A percentile compares a stretch with the other conserved stretches of the same genome.
phyloP scores from a whole-genome alignment of 2,888 invertebrate species.

The Lapara coniferarum region DNA sequence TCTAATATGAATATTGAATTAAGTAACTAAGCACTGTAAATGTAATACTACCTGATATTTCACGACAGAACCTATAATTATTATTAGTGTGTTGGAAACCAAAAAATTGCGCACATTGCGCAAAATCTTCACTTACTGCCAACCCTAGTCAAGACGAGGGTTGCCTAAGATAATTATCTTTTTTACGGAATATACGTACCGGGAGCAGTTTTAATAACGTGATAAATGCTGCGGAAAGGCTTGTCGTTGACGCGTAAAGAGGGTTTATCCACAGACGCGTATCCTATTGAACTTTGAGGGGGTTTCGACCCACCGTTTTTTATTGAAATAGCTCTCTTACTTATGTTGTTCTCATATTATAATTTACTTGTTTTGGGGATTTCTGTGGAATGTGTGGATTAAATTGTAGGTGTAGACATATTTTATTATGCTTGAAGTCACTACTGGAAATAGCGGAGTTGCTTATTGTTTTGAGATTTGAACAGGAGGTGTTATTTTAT shows the following conservation, averaged over 20 bases:
- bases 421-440: no score
- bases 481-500: neutral
- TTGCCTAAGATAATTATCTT: constrained; percentile 83
- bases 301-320: constrained; percentile 12
- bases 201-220: constrained; percentile 78
- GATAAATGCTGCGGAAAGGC: constrained; percentile 82
- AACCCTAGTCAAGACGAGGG: constrained; percentile 78
- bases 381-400: neutral
- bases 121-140: constrained; percentile 33
- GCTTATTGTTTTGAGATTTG: neutral
- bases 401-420: neutral
- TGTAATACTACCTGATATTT: no score
- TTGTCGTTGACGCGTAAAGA: constrained; percentile 77
- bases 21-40: no score
- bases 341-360: neutral
- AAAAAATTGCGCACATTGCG: no score
- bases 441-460: no score
- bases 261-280: constrained; percentile 34
- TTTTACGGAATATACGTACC: constrained; percentile 78
- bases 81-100: neutral
- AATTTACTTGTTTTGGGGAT: neutral
- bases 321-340: constrained; percentile 15
- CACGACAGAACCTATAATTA: no score
- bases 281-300: constrained; percentile 17
- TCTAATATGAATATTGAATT: no score